Conservation (phyloP, 2,113 vertebrate species). For the Craseonycteris thonglongyai region DNA sequence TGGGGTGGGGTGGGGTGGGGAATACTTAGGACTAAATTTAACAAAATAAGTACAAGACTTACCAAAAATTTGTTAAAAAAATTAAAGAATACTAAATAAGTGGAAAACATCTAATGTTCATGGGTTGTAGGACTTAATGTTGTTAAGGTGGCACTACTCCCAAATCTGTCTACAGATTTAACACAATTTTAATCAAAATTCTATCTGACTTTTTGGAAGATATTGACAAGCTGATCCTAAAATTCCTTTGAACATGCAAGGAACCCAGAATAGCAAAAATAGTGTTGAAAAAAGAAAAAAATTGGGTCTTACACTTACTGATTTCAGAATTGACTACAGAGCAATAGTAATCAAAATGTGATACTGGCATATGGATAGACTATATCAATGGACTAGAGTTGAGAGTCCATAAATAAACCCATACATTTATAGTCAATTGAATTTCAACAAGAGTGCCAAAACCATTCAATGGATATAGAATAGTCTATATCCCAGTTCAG, state of each 20-base stretch:
- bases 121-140: no score
- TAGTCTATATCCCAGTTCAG: no score
- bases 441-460: no score
- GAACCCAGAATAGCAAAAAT: no score
- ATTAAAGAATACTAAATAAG: background rate
- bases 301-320: no score
- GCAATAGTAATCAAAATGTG: background rate
- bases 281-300: background rate
- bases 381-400: no score
- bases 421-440: background rate
- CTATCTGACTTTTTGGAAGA: background rate
- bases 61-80: background rate
- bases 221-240: background rate
- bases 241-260: background rate
- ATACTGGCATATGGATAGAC: background rate
- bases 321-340: no score
- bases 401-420: no score
- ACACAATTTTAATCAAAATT: no score
- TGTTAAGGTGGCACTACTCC: background rate
- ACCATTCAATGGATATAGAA: background rate
- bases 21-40: background rate
- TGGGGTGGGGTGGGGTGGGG: no score
- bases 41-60: background rate
- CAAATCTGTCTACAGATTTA: background rate
- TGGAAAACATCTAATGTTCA: background rate